Base-by-base conservation (phyloP, 2,797 vertebrate genomes). In the Poeciliopsis gracilis region DNA sequence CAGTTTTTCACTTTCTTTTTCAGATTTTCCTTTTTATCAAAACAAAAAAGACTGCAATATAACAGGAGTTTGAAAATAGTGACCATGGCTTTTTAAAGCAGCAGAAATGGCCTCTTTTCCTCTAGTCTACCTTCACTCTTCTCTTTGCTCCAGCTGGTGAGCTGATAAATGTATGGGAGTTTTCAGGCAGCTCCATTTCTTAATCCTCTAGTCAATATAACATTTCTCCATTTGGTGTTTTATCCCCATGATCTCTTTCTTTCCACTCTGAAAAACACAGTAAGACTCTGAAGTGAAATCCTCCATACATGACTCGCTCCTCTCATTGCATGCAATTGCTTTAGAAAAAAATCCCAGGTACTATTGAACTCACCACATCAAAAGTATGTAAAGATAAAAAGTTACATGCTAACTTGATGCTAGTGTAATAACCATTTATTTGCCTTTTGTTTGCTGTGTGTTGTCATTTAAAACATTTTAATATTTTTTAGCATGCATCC, bases 91-190 rank as follows among this genome's bases (percentile, higher is more conserved):
- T 55, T 55, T 55, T 55, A n/a, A 55, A 55, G 53, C 9, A 55
- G 53, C 49, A 55, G 25, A 55, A 55, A 55, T 25, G 25, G 51
- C 3, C 20, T n/a, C 53, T 55, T 55, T 25, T 55, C 49, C 23
- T 55, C 25, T 55, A n/a, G 8, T 3, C 53, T 55, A n/a, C 51
- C 9, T 55, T n/a, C 25, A n/a, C n/a, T n/a, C 20, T 55, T 55
- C 53, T 55, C 53, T 33, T 84, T 77, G 77, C 86, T 90, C 80
- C 88, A 86, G 86, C 85, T 80, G 76, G 71, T 47, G 78, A 89
- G 71, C 81, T 88, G 89, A 90, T 90, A 81, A 90, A 92, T 90
- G 78, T 89, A 89, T 87, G 71, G 73, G 55, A 82, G 75, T 86
- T 87, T 84, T 77, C 67, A 79, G 84, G 85, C 81, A 90, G 86